A percentile compares a stretch with the other conserved stretches of the same genome.
Evolutionary conservation across 2,113 vertebrate species (phyloP).

Genomic region (Anguilla rostrata): DNA sequence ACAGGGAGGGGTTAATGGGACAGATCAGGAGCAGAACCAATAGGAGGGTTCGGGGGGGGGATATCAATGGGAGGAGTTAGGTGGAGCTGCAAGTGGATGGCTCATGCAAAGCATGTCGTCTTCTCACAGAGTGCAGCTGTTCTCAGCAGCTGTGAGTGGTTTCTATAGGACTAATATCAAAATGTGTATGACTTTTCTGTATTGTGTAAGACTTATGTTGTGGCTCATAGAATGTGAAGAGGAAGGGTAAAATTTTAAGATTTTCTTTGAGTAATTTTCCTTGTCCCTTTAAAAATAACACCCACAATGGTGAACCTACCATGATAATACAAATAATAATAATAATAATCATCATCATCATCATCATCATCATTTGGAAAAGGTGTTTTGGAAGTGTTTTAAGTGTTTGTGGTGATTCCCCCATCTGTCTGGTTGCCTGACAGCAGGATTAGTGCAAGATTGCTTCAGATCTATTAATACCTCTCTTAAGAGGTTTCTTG

Average conservation of each 20-base stretch:
- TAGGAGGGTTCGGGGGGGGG: not conserved
- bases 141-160: too few species aligned
- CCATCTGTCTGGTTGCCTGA: slow-evolving; percentile 7
- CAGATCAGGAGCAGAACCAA: not conserved
- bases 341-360: not conserved
- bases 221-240: not conserved
- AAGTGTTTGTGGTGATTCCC: not conserved
- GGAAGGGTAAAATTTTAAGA: not conserved
- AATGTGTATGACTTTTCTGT: too few species aligned
- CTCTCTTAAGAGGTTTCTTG: slow-evolving; percentile 19
- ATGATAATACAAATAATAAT: not conserved
- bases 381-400: not conserved
- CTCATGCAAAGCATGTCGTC: not conserved
- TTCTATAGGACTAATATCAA: too few species aligned
- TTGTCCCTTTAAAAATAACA: not conserved
- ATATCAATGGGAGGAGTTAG: not conserved
- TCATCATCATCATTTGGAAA: too few species aligned
- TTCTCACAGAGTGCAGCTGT: not conserved
- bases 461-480: slow-evolving; percentile 23
- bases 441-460: slow-evolving; percentile 20
- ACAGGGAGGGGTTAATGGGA: not conserved
- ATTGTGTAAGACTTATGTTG: too few species aligned
- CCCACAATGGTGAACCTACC: not conserved
- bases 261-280: not conserved
- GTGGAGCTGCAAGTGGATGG: not conserved